Evolutionary conservation across 2,888 invertebrate species (phyloP), one percentile per base, ranked within the genome.

Genomic region (Mylabris sibirica): DNA sequence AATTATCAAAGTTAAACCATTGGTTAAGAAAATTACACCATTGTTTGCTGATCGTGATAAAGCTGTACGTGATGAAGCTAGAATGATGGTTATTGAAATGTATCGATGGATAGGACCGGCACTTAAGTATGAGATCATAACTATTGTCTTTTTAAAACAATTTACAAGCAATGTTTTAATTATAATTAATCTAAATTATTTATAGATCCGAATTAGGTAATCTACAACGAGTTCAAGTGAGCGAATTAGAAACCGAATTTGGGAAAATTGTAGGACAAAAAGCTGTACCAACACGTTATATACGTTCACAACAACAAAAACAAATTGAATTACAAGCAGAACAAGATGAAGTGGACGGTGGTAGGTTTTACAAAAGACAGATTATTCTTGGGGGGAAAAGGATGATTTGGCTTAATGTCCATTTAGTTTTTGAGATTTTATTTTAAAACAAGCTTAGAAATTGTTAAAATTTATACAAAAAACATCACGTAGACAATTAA

Each of bases 21-120:
- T 98, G 80, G 90, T 98, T 69, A 98, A 98, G 85, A 94, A 95
- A 82, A 89, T 97, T 68, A 91, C 94, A 0, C 86, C 90, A 6
- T 86, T 98, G 64, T 87, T 98, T 74, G 93, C 97, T 63, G 97
- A 98, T 81, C 88, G 98, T 75, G 98, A 99, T 84, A 97, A 97
- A 82, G 87, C 87, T 53, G 96, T 99, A 0, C 87, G 99, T 68
- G 97, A 98, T 79, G 98, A 98, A 85, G 93, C 95, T 76, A 97
- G 98, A 84, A 90, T 90, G 20, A 87, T 99, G 80, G 93, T 95
- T n/a, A 88, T 98, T 70, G 98, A 98, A 86, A 92, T 98, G 85
- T 97, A 94, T 86, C 90, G 91, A 88, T 92, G 83, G 83, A 83
- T 85, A 72, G 84, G 84, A n/a, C 77, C 81, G n/a, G 81, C 81